Conservation (phyloP, 2,113 vertebrate genomes). For the Atractosteus spatula region DNA sequence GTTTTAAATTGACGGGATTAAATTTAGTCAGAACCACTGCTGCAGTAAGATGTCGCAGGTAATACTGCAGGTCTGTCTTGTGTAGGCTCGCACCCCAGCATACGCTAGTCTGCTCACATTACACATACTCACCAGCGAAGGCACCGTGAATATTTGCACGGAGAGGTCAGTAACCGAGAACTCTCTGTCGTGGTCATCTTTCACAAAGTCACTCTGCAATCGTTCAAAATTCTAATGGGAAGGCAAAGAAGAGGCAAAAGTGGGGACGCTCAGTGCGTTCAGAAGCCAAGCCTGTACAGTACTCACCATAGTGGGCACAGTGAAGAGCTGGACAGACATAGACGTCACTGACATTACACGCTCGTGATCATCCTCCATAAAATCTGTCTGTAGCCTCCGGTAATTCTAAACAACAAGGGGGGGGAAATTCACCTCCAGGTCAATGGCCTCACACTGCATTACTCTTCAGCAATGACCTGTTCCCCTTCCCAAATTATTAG, state of each 20-base stretch:
- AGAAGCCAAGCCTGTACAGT: constrained; percentile 51
- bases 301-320: constrained; percentile 97
- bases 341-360: constrained; percentile 95
- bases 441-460: constrained; percentile 48
- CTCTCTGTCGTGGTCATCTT: constrained; percentile 95
- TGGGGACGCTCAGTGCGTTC: constrained; percentile 72
- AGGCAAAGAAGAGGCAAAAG: constrained; percentile 76
- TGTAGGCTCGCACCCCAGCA: background rate
- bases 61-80: too few species aligned
- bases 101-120: background rate
- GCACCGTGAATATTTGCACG: constrained; percentile 97
- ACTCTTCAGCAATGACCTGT: background rate
- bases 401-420: constrained; percentile 94
- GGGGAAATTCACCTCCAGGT: constrained; percentile 83
- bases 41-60: too few species aligned
- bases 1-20: too few species aligned
- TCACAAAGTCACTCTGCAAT: constrained; percentile 96
- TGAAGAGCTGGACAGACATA: constrained; percentile 98
- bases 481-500: background rate
- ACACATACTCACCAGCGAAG: constrained; percentile 90
- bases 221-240: constrained; percentile 88
- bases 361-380: constrained; percentile 99
- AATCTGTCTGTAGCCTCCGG: constrained; percentile 97
- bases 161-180: constrained; percentile 95
- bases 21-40: too few species aligned